phyloP scores from a whole-genome alignment of 2,888 invertebrate genomes.

The Eilema griseolum region DNA sequence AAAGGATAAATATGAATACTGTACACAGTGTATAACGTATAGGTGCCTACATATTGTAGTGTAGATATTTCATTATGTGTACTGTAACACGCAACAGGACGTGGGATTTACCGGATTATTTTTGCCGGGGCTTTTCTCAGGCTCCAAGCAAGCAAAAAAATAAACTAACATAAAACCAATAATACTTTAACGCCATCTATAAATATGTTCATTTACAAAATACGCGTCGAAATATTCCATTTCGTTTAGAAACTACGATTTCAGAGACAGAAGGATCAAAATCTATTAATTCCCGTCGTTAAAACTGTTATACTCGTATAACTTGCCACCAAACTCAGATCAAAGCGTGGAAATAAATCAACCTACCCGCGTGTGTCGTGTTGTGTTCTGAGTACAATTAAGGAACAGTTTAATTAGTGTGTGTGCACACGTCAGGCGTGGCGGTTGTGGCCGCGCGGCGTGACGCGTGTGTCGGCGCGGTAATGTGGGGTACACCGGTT shows the following conservation, averaged over 20 bases:
- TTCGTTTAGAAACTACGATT: background rate
- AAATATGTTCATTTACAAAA: too few relatives aligned
- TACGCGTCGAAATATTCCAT: too few relatives aligned
- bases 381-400: background rate
- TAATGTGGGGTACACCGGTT: background rate
- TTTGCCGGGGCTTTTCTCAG: too few relatives aligned
- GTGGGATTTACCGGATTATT: too few relatives aligned
- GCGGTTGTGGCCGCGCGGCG: background rate
- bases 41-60: too few relatives aligned
- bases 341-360: background rate
- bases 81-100: too few relatives aligned
- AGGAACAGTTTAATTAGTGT: background rate
- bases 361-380: background rate
- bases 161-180: too few relatives aligned
- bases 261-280: background rate
- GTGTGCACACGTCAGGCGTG: background rate
- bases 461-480: background rate
- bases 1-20: background rate
- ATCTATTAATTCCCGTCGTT: background rate
- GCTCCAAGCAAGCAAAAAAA: too few relatives aligned
- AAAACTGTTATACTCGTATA: background rate
- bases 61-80: too few relatives aligned
- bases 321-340: background rate
- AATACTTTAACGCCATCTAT: too few relatives aligned
- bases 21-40: background rate